Evolutionary conservation across 2,113 vertebrate species (phyloP), one percentile per base, ranked within the genome.

Genomic region (Malurus alboscapulatus): DNA sequence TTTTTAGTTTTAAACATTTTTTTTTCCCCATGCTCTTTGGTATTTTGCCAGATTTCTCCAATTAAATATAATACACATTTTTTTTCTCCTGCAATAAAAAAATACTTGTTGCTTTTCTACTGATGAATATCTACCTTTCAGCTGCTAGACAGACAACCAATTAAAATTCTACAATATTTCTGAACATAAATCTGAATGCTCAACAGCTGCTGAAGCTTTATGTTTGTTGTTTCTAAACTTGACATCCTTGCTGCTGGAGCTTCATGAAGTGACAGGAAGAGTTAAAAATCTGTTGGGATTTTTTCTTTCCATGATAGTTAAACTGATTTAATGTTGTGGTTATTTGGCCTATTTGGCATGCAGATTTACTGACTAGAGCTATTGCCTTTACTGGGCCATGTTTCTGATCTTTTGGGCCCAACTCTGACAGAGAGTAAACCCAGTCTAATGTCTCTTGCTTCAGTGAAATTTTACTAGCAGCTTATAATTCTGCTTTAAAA

Each of bases 21-120:
- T 88, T 58, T 51, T 22, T 38, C 11, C 38, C 26, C 13, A 19
- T 50, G 19, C 5, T 88, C 40, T 92, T 91, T 93, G 29, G 74
- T 84, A 40, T 83, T 84, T 92, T 92, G 45, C 84, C 96, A 96
- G 45, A 68, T 26, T 92, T 93, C 20, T 91, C 67, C 82, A 93
- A 85, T 92, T 88, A 95, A 92, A 91, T 69, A 38, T n/a, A 73
- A 47, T 27, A 38, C 21, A 27, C 7, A 4, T 51, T 51, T 57
- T 78, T 76, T 89, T 25, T 14, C 65, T 82, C 36, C 29, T 87
- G 50, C 74, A 79, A 15, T 84, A 58, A 73, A 17, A 73, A 32
- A 75, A 87, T 17, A n/a, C 53, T 38, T 0, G 0, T 32, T 26
- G 21, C 50, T 76, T 84, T 94, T 88, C 90, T 74, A 20, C 15